Conservation (phyloP, 2,797 vertebrate species). For the Acanthurus leucopareius region DNA sequence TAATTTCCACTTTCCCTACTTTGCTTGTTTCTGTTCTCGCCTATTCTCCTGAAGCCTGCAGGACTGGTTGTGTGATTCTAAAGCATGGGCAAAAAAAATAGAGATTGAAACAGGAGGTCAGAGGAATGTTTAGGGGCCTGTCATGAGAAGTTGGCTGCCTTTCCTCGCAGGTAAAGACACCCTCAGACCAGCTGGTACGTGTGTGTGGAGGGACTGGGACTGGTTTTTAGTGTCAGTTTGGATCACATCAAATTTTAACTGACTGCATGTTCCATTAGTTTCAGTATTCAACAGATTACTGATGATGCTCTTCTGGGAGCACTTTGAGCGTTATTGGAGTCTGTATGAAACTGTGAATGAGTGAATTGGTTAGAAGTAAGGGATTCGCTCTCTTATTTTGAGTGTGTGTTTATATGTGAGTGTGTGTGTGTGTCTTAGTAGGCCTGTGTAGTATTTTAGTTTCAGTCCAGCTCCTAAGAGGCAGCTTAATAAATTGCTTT, state of each 20-base stretch:
- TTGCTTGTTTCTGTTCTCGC: background rate
- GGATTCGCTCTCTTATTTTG: constrained; percentile 17
- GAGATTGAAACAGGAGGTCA: constrained; percentile 48
- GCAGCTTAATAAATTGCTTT: constrained; percentile 82
- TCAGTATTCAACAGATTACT: constrained; percentile 62
- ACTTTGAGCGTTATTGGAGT: constrained; percentile 40
- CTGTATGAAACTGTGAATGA: constrained; percentile 56
- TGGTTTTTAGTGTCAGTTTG: constrained; percentile 65
- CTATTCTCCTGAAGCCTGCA: background rate
- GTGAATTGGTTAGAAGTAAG: constrained; percentile 31
- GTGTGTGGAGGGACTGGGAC: constrained; percentile 26
- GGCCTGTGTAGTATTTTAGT: constrained; percentile 73
- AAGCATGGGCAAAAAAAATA: constrained; percentile 15
- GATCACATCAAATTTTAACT: constrained; percentile 67
- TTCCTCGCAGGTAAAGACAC: constrained; percentile 39
- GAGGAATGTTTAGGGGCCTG: constrained; percentile 44
- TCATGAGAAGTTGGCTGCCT: constrained; percentile 35
- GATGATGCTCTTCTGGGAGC: constrained; percentile 60
- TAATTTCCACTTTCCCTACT: constrained; percentile 13
- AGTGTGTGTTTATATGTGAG: constrained; percentile 32
- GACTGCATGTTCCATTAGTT: constrained; percentile 62
- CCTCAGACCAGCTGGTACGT: constrained; percentile 23
- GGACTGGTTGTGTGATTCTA: constrained; percentile 8
- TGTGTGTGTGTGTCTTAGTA: constrained; percentile 61
- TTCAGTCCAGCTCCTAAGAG: constrained; percentile 76